Conservation (phyloP, 1,140 invertebrate genomes). For the Carposina sasakii region DNA sequence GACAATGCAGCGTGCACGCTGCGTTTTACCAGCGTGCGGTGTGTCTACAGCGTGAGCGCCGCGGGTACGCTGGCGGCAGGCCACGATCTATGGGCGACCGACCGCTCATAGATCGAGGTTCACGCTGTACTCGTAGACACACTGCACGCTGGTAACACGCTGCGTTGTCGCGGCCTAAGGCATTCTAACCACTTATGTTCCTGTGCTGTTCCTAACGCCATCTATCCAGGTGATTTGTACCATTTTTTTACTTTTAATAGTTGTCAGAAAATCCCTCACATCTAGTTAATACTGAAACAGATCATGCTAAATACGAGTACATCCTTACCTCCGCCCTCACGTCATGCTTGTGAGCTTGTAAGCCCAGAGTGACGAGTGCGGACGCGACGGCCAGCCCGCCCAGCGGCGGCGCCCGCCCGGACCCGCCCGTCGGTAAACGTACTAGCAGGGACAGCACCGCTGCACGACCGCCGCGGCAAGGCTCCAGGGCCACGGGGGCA, state of each 20-base stretch:
- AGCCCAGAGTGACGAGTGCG: conserved; percentile 88
- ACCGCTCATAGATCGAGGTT: too few species aligned
- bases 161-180: not conserved
- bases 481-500: conserved; percentile 94
- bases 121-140: too few species aligned
- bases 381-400: conserved; percentile 90
- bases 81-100: too few species aligned
- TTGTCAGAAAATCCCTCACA: conserved; percentile 3
- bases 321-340: conserved; percentile 8
- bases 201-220: not conserved
- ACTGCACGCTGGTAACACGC: too few species aligned
- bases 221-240: not conserved
- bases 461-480: conserved; percentile 90
- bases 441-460: conserved; percentile 94
- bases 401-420: conserved; percentile 84
- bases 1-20: too few species aligned
- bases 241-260: not conserved
- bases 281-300: not conserved
- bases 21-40: too few species aligned
- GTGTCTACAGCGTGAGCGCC: too few species aligned
- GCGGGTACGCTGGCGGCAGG: too few species aligned
- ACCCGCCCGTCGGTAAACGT: conserved; percentile 74
- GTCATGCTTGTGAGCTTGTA: conserved; percentile 75
- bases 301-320: too few species aligned
- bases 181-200: not conserved